Evolutionary conservation across 2,113 vertebrate genomes (phyloP).

Genomic region (Nothoprocta perdicaria): DNA sequence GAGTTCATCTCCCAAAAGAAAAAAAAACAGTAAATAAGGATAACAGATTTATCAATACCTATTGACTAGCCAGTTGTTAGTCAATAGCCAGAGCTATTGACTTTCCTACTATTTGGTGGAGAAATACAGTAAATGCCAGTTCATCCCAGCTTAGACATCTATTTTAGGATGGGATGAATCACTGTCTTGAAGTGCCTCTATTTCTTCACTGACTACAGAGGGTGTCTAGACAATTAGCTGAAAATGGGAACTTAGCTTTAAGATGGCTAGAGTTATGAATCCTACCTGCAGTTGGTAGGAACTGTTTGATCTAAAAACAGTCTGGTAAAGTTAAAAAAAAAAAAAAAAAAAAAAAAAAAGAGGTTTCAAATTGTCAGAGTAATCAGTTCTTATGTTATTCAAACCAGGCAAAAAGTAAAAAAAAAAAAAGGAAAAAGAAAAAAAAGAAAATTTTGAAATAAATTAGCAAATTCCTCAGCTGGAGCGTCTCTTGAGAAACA

Average conservation of each 20-base stretch:
- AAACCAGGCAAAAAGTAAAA: neutral
- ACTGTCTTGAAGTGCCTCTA: neutral
- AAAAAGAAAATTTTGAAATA: neutral
- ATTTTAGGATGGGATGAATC: conserved; percentile 38
- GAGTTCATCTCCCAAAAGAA: neutral
- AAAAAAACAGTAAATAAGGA: neutral
- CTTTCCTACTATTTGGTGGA: neutral
- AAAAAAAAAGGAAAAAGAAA: neutral
- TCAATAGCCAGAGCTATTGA: too few relatives aligned
- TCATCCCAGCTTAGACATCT: neutral
- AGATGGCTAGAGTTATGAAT: neutral
- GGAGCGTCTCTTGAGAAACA: neutral
- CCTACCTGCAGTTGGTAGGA: neutral
- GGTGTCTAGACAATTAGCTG: conserved; percentile 36
- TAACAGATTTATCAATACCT: neutral
- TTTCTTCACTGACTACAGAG: neutral
- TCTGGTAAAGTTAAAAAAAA: neutral
- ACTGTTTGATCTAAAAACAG: neutral
- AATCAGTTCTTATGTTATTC: neutral
- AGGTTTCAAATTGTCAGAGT: neutral
- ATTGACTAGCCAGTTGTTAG: neutral
- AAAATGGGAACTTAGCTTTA: conserved; percentile 1
- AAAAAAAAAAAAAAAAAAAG: neutral
- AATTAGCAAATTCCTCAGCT: neutral
- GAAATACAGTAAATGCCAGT: neutral